Conservation (phyloP, 2,797 vertebrate species). For the Ambastaia sidthimunki region DNA sequence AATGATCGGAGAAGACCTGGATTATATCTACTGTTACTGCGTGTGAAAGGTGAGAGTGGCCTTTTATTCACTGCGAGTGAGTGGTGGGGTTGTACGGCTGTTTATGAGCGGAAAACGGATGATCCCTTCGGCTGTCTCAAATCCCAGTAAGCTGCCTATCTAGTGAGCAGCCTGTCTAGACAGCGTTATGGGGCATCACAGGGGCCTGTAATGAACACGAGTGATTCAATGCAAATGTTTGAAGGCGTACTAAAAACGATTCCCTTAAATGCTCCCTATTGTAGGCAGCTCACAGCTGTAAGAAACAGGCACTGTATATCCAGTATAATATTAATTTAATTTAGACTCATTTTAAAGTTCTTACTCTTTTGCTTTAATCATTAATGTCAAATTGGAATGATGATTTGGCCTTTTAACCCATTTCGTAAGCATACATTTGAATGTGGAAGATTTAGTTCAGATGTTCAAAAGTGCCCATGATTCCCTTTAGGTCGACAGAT, state of each 20-base stretch:
- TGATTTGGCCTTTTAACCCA: not conserved
- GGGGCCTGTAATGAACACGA: not conserved
- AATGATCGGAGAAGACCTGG: conserved; percentile 85
- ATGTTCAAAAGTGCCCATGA: too few species aligned
- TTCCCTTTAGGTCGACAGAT: not conserved
- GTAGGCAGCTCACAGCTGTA: too few species aligned
- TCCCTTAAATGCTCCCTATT: too few species aligned
- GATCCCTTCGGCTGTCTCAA: not conserved
- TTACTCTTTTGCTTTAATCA: not conserved
- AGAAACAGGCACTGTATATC: too few species aligned
- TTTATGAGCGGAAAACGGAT: conserved; percentile 1
- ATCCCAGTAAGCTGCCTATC: not conserved
- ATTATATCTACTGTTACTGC: conserved; percentile 80
- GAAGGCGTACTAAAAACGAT: not conserved
- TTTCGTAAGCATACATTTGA: not conserved
- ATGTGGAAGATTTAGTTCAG: not conserved
- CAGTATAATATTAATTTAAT: too few species aligned
- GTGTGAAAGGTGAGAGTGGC: conserved; percentile 81
- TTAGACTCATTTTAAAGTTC: too few species aligned
- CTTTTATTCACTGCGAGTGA: not conserved
- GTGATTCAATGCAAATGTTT: not conserved
- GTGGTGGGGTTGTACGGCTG: not conserved
- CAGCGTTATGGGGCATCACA: too few species aligned
- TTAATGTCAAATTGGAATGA: not conserved
- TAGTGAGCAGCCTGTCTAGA: too few species aligned